These are phyloP conservation scores for Oostethus manadensis DNA, from an alignment of 2,113 vertebrate species.

Conservation along the genomic window DNA sequence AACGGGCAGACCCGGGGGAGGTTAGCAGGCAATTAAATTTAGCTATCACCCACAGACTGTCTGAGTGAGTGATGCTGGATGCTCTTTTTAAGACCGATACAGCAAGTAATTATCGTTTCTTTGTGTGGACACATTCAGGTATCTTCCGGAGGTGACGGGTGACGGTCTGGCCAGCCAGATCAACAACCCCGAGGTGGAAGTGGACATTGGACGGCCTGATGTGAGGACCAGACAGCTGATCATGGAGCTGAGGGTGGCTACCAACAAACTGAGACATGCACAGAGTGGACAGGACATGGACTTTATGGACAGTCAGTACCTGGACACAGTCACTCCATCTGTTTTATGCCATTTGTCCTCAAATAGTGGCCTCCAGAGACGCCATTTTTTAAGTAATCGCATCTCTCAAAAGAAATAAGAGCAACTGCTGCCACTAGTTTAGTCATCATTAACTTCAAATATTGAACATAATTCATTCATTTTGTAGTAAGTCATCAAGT, in stretches of 20 bases:
- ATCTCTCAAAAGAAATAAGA: no score
- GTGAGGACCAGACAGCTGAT: conserved; percentile 76
- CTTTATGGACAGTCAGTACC: conserved; percentile 74
- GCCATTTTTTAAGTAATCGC: no score
- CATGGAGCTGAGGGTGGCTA: conserved; percentile 80
- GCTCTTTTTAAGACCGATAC: conserved; percentile 16
- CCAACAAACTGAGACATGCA: conserved; percentile 77
- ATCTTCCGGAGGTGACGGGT: conserved; percentile 76
- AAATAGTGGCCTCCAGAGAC: background rate
- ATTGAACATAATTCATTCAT: no score
- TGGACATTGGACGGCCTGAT: conserved; percentile 72
- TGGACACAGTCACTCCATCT: background rate
- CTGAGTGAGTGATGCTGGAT: background rate
- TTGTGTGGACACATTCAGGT: conserved; percentile 56
- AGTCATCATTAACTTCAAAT: no score
- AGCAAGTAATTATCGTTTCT: background rate
- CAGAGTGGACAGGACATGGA: conserved; percentile 78
- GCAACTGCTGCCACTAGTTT: no score
- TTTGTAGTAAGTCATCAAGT: no score
- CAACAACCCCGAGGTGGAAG: conserved; percentile 81
- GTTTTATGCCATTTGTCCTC: background rate
- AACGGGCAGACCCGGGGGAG: conserved; percentile 74
- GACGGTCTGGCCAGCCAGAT: conserved; percentile 76
- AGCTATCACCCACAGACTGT: no score
- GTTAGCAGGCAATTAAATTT: conserved; percentile 40